Percentiles rank a stretch among this genome's conserved stretches.
These are phyloP conservation scores for Brachypalpus laphriformis DNA, from an alignment of 2,888 invertebrate genomes.

Conservation along the genomic window DNA sequence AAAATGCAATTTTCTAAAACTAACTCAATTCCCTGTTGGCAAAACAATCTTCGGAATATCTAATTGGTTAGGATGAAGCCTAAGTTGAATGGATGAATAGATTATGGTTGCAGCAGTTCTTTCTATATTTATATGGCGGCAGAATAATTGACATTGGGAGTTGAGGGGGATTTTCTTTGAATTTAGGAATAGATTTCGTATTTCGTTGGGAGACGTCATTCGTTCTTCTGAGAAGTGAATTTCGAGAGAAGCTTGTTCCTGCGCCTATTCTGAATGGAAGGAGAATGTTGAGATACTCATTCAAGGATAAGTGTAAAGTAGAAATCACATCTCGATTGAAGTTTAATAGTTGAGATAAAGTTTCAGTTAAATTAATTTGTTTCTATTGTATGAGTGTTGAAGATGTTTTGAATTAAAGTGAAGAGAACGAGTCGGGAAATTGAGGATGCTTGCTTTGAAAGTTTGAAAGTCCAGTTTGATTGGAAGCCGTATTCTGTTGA, in stretches of 20 bases:
- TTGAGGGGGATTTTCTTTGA: neutral
- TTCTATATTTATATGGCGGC: slow-evolving; percentile 7
- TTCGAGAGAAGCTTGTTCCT: neutral
- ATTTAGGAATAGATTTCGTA: slow-evolving; percentile 8
- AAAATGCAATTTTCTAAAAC: slow-evolving; percentile 49
- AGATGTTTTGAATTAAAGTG: slow-evolving; percentile 5
- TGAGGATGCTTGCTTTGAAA: neutral
- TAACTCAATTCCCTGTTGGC: slow-evolving; percentile 55
- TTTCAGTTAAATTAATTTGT: slow-evolving; percentile 28
- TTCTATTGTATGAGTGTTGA: neutral
- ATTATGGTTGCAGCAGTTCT: neutral
- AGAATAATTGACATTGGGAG: neutral
- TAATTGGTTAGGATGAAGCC: slow-evolving; percentile 24
- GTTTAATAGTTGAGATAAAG: slow-evolving; percentile 41
- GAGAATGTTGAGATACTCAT: slow-evolving; percentile 12
- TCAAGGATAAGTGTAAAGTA: slow-evolving; percentile 33
- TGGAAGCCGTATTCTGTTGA: neutral
- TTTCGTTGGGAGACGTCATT: neutral
- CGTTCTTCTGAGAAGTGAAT: neutral
- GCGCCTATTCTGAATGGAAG: neutral
- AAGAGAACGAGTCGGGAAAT: neutral
- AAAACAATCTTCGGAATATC: slow-evolving; percentile 43
- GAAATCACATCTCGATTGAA: slow-evolving; percentile 44
- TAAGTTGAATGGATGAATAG: slow-evolving; percentile 13
- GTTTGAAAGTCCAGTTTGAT: neutral